Percentiles rank a stretch among this genome's conserved stretches.
These are phyloP conservation scores for Fragum sueziense DNA, from an alignment of 2,888 invertebrate genomes.

Conservation along the genomic window DNA sequence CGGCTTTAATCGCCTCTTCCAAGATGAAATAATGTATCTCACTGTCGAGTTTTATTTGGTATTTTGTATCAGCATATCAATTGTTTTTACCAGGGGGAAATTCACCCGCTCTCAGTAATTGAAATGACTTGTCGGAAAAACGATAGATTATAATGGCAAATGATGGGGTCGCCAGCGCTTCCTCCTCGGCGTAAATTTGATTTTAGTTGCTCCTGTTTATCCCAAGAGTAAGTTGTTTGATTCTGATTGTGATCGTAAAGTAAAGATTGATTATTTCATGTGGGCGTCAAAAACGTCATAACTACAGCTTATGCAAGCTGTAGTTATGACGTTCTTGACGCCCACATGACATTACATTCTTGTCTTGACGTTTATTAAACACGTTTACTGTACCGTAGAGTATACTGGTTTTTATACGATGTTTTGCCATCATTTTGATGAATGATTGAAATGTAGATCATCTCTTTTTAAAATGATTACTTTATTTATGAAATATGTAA, in stretches of 20 bases:
- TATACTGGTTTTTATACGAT: too few relatives aligned
- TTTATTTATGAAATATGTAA: too few relatives aligned
- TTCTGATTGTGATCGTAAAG: not conserved
- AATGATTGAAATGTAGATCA: too few relatives aligned
- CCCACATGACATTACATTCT: too few relatives aligned
- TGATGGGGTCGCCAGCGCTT: slow-evolving; percentile 10
- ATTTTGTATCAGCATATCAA: slow-evolving; percentile 40
- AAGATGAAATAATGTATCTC: slow-evolving; percentile 25
- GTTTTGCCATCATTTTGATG: too few relatives aligned
- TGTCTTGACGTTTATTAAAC: too few relatives aligned
- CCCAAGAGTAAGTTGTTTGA: not conserved
- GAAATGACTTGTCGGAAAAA: slow-evolving; percentile 34
- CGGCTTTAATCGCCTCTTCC: slow-evolving; percentile 17
- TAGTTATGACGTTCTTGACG: too few relatives aligned
- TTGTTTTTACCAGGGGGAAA: slow-evolving; percentile 38
- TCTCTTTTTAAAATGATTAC: too few relatives aligned
- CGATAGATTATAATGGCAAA: slow-evolving; percentile 30
- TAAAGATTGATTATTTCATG: not conserved
- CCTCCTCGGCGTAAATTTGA: slow-evolving; percentile 12
- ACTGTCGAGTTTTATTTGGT: slow-evolving; percentile 42
- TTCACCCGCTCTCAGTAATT: slow-evolving; percentile 29
- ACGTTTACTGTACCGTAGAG: too few relatives aligned
- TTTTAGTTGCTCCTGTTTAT: slow-evolving; percentile 24
- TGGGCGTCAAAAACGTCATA: too few relatives aligned
- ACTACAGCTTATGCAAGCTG: too few relatives aligned